These are phyloP conservation scores for Theropithecus gelada DNA, from an alignment of 2,113 vertebrate species.

Conservation along the genomic window DNA sequence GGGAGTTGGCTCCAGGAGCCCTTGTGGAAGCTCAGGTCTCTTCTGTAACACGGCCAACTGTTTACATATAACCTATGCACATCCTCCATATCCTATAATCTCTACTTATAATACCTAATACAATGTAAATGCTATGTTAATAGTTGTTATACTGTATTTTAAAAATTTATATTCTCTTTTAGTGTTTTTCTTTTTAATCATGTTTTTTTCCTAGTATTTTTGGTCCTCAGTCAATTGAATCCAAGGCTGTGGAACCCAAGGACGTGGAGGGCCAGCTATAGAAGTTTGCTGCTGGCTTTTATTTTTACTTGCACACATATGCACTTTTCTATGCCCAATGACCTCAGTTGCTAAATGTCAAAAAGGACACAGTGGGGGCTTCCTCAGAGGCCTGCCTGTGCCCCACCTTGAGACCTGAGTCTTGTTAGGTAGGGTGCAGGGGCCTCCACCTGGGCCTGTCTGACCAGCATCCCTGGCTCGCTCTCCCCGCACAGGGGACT, in stretches of 20 bases:
- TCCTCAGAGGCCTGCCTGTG: too few relatives aligned
- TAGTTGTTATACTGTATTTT: too few relatives aligned
- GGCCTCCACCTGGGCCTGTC: rapidly evolving
- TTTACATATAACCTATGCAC: too few relatives aligned
- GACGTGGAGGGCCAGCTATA: too few relatives aligned
- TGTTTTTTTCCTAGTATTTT: neutral
- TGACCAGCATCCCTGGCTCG: neutral
- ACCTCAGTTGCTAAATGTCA: neutral
- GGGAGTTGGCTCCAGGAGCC: too few relatives aligned
- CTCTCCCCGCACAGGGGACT: constrained; percentile 81
- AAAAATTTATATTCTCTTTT: too few relatives aligned
- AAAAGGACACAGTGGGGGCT: neutral
- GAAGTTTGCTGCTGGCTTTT: neutral
- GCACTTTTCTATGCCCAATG: rapidly evolving
- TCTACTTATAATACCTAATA: too few relatives aligned
- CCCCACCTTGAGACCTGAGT: neutral
- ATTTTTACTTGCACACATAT: neutral
- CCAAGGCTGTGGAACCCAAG: neutral
- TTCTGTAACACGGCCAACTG: too few relatives aligned
- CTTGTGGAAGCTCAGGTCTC: too few relatives aligned
- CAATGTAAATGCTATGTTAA: too few relatives aligned
- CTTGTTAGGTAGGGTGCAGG: neutral
- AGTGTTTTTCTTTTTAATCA: neutral
- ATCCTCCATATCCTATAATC: too few relatives aligned
- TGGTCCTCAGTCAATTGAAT: neutral